Evolutionary conservation across 2,888 invertebrate genomes (phyloP).

Genomic region (Troglohyphantes excavatus): DNA sequence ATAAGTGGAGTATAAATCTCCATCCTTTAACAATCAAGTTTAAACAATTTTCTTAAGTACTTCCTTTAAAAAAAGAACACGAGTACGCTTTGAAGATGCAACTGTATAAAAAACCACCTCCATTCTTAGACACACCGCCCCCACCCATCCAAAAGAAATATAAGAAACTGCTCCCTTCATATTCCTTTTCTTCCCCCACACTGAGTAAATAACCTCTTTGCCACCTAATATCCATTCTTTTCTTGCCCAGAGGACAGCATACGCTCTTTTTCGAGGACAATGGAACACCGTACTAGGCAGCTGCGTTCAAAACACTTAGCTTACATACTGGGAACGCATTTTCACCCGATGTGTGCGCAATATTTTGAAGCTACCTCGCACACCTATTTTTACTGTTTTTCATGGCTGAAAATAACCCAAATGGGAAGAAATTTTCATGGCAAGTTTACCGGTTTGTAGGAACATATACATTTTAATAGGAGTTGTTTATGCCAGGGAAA

Average conservation of each 20-base stretch:
- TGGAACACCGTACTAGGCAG: conserved; percentile 31
- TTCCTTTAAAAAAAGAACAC: too few species aligned
- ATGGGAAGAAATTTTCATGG: too few species aligned
- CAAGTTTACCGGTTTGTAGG: neutral
- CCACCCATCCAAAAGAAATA: conserved; percentile 17
- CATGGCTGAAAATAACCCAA: too few species aligned
- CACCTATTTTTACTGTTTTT: too few species aligned
- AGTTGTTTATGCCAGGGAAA: neutral
- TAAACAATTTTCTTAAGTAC: too few species aligned
- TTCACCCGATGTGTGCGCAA: too few species aligned
- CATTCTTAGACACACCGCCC: neutral
- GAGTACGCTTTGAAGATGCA: too few species aligned
- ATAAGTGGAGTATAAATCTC: too few species aligned
- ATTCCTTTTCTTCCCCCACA: conserved; percentile 20
- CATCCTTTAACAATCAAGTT: too few species aligned
- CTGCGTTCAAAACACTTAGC: conserved; percentile 21
- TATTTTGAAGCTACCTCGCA: too few species aligned
- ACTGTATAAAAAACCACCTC: too few species aligned
- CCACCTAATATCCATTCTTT: conserved; percentile 32
- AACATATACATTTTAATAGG: neutral
- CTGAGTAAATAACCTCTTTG: conserved; percentile 50
- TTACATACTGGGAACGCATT: neutral
- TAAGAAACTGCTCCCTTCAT: conserved; percentile 28
- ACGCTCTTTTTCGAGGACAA: conserved; percentile 1
- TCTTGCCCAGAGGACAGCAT: neutral